phyloP scores from a whole-genome alignment of 2,113 vertebrate genomes.

The Ranitomeya variabilis region DNA sequence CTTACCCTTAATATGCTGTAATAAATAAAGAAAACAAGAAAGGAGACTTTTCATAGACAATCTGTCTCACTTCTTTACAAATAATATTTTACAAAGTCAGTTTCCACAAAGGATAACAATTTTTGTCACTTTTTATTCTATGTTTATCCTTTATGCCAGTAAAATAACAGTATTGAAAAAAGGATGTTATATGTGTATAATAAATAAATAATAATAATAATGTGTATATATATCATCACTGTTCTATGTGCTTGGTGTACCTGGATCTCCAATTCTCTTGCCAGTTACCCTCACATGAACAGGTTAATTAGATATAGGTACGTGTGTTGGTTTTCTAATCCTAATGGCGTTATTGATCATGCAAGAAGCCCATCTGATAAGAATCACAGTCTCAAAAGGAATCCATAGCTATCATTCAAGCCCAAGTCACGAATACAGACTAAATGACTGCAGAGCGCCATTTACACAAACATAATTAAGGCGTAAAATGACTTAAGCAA shows the following conservation, averaged over 20 bases:
- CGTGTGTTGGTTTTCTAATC: slow-evolving; percentile 40
- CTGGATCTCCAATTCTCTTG: slow-evolving; percentile 1
- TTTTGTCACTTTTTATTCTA: neutral
- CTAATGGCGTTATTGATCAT: slow-evolving; percentile 55
- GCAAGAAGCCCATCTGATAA: slow-evolving; percentile 38
- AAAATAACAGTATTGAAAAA: neutral
- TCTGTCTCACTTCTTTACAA: no score
- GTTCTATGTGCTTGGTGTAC: neutral
- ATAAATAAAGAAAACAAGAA: neutral
- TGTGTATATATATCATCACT: neutral
- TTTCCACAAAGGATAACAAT: neutral
- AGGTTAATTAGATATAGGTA: slow-evolving; percentile 52
- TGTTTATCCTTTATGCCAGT: neutral
- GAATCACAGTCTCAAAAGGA: slow-evolving; percentile 53
- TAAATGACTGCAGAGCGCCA: slow-evolving; percentile 39
- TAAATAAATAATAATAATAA: neutral
- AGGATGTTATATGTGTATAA: neutral
- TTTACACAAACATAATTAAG: slow-evolving; percentile 49
- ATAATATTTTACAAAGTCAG: neutral
- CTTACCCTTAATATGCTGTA: neutral
- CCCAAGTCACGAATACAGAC: slow-evolving; percentile 24
- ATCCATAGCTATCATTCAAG: slow-evolving; percentile 51
- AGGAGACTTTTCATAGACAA: no score
- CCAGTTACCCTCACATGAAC: slow-evolving; percentile 24
- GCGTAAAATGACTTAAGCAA: slow-evolving; percentile 28